A percentile compares a stretch with the other conserved stretches of the same genome.
Evolutionary conservation across 2,113 vertebrate species (phyloP).

Genomic region (zebrafish (Danio rerio)): GRCz12tu NC_133178.1:25189501-25190000

Average conservation of each 20-base stretch:
- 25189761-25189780: neutral
- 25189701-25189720: neutral
- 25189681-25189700: neutral
- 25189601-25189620: neutral
- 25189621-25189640: neutral
- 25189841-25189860: too few species aligned
- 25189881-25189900: too few species aligned
- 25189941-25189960: too few species aligned
- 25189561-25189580: neutral
- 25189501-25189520: conserved; percentile 9
- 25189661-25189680: neutral
- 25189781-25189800: neutral
- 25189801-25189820: neutral
- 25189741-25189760: conserved; percentile 25
- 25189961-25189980: too few species aligned
- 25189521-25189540: neutral
- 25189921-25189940: too few species aligned
- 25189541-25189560: conserved; percentile 15
- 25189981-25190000: too few species aligned
- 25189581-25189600: neutral
- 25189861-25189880: neutral
- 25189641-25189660: neutral
- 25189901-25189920: too few species aligned
- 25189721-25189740: conserved; percentile 14
- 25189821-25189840: neutral